Base-by-base conservation (phyloP, 2,113 vertebrate species). In the Macaca mulatta region DNA sequence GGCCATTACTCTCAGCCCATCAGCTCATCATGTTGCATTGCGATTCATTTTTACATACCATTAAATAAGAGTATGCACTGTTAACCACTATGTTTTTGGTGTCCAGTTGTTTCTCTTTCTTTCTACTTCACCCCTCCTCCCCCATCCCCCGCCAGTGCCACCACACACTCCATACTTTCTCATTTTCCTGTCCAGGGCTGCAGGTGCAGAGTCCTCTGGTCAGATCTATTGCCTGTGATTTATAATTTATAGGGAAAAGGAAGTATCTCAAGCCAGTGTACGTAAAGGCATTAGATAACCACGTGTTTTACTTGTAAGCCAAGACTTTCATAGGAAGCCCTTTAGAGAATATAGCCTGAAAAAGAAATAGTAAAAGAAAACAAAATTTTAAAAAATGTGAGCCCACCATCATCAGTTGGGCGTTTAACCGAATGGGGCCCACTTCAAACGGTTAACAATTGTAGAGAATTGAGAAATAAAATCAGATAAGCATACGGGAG, bases 251-350 rank as follows among this genome's bases (percentile, higher is more conserved):
- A 79, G 52, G 57, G 94, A 95, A 38, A 59, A 87, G 83, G 92
- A 97, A 87, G 67, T 83, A 87, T 72, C 67, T 79, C 17, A 52
- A 96, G 87, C 88, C 87, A 50, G 69, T 43, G 3, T 84, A 35
- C 32, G 5, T 45, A 83, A 87, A 95, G 52, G 25, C 43, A 70
- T 96, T 83, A 92, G 87, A 89, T 82, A 78, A 72, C 79, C 94
- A 87, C 0, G 13, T 89, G 96, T 90, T 95, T 89, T 90, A 84
- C 43, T 89, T 93, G 43, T 55, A 75, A 95, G 92, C 95, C 94
- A 96, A 87, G 79, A 83, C 92, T 97, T 90, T 92, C 87, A 59
- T 50, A 95, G 55, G 80, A 61, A 90, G 30, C 79, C 32, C 52
- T 87, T 97, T 32, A 30, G 32, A 92, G 64, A 94, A 35, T 90